These are phyloP conservation scores for Cydia strobilella DNA, from an alignment of 1,140 invertebrate genomes.

Conservation along the genomic window DNA sequence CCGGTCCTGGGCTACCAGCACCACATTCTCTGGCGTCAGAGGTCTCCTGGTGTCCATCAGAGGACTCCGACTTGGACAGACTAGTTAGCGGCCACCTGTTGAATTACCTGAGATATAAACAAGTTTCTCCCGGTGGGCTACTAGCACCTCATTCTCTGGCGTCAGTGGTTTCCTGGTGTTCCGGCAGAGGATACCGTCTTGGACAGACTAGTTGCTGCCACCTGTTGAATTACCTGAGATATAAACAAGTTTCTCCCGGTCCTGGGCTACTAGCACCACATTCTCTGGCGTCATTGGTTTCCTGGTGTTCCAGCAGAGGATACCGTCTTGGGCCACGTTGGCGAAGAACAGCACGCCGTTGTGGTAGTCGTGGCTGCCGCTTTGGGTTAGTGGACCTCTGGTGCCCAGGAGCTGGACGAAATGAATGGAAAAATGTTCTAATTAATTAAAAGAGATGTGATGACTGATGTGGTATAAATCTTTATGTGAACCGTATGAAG, in stretches of 20 bases:
- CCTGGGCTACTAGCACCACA: conserved; percentile 81
- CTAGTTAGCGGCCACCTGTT: too few relatives aligned
- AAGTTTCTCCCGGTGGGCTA: conserved; percentile 78
- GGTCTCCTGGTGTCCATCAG: conserved; percentile 84
- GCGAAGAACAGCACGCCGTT: conserved; percentile 82
- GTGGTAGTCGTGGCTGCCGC: conserved; percentile 83
- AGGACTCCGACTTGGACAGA: conserved; percentile 83
- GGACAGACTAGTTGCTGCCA: conserved; percentile 53
- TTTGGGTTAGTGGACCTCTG: conserved; percentile 82
- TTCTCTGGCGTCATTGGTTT: conserved; percentile 80
- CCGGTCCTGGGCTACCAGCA: conserved; percentile 81
- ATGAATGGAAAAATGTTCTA: neutral
- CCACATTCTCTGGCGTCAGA: conserved; percentile 81
- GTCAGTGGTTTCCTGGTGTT: conserved; percentile 81
- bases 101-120: too few relatives aligned
- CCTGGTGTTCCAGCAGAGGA: conserved; percentile 86
- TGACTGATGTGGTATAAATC: too few relatives aligned
- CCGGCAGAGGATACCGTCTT: conserved; percentile 87
- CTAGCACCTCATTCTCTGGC: conserved; percentile 80
- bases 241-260: conserved; percentile 84
- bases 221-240: conserved; percentile 77
- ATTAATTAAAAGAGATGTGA: too few relatives aligned
- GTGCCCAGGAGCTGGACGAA: conserved; percentile 78
- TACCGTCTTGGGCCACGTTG: conserved; percentile 84
- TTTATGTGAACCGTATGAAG: too few relatives aligned